phyloP scores from a whole-genome alignment of 2,888 invertebrate species.

The Clostera curtula region DNA sequence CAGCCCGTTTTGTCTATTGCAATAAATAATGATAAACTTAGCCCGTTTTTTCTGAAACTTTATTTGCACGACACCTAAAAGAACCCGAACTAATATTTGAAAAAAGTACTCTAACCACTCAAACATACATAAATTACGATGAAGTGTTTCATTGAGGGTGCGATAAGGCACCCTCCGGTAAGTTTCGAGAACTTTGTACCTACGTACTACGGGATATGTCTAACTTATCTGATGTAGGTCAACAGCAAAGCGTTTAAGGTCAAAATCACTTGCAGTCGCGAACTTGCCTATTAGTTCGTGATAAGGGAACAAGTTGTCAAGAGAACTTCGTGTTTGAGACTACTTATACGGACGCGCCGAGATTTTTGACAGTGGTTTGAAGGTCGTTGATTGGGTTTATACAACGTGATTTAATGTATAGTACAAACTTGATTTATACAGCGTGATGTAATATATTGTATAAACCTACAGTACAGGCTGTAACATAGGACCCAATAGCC shows the following conservation, averaged over 20 bases:
- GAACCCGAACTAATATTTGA: constrained; percentile 22
- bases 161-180: constrained; percentile 53
- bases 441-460: too few relatives aligned
- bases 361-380: too few relatives aligned
- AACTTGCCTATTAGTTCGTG: constrained; percentile 44
- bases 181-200: constrained; percentile 47
- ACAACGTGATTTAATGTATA: too few relatives aligned
- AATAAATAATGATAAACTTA: too few relatives aligned
- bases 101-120: constrained; percentile 29
- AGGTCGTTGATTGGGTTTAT: too few relatives aligned
- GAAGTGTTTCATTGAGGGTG: constrained; percentile 49
- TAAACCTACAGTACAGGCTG: too few relatives aligned
- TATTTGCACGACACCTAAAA: constrained; percentile 26
- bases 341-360: constrained; percentile 3
- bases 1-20: too few relatives aligned
- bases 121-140: constrained; percentile 55
- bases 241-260: constrained; percentile 44
- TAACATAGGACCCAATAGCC: too few relatives aligned
- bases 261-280: constrained; percentile 52
- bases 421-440: too few relatives aligned
- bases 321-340: constrained; percentile 13
- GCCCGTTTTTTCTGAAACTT: too few relatives aligned
- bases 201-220: constrained; percentile 45
- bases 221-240: constrained; percentile 64
- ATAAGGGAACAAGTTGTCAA: constrained; percentile 33